These are phyloP conservation scores for Pristionchus mayeri DNA, from an alignment of 2,888 invertebrate species.

Conservation along the genomic window DNA sequence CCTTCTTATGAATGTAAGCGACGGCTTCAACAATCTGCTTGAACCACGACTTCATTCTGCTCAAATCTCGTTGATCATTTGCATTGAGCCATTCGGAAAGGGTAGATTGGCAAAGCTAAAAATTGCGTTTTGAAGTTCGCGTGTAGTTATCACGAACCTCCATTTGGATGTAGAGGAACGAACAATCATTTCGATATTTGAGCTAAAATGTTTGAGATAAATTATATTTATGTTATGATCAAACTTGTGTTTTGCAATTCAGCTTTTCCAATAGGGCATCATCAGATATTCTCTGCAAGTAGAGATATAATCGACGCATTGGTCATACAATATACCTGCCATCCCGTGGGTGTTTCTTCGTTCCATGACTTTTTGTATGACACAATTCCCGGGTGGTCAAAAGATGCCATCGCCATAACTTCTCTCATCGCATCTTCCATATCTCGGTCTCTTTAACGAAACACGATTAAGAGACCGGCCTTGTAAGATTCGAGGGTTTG, in stretches of 20 bases:
- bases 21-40: background rate
- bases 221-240: background rate
- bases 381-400: background rate
- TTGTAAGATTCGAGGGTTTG: too few relatives aligned
- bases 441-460: background rate
- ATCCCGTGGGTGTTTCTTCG: background rate
- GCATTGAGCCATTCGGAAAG: background rate
- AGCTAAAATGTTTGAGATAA: background rate
- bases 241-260: background rate
- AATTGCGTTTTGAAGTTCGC: background rate
- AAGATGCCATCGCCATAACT: background rate
- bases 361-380: background rate
- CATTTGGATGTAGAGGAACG: conserved; percentile 16
- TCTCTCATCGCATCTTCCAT: background rate
- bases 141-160: background rate
- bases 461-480: too few relatives aligned
- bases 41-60: background rate
- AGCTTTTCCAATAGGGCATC: background rate
- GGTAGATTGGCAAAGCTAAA: background rate
- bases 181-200: too few relatives aligned
- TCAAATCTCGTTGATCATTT: background rate
- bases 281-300: background rate
- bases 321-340: conserved; percentile 2
- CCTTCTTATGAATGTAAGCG: background rate
- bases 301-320: background rate